These are phyloP conservation scores for Microplitis manilae DNA, from an alignment of 2,888 invertebrate species.

Conservation along the genomic window DNA sequence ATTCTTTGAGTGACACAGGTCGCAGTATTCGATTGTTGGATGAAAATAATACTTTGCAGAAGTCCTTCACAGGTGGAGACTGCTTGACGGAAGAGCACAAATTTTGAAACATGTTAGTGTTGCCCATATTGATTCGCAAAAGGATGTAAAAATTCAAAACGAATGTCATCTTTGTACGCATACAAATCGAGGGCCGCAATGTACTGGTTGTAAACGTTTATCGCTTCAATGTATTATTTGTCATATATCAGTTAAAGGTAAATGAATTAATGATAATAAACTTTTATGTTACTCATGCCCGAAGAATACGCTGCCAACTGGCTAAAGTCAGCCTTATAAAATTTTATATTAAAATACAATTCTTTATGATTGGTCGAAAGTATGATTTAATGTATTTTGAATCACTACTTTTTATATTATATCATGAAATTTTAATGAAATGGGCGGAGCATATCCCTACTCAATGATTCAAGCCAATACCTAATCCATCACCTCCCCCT, in stretches of 20 bases:
- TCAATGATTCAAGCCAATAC: no score
- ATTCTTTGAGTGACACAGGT: conserved; percentile 62
- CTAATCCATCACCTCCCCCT: no score
- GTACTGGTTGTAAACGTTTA: conserved; percentile 81
- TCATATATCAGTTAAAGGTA: conserved; percentile 87
- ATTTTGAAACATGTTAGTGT: conserved; percentile 77
- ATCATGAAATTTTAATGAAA: no score
- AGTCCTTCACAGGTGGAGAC: conserved; percentile 87
- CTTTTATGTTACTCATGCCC: neutral
- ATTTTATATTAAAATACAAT: no score
- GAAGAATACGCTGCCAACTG: no score
- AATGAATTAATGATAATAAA: conserved; percentile 44
- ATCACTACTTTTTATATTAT: no score
- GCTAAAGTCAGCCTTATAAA: no score
- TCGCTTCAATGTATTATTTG: conserved; percentile 89
- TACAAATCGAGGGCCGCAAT: conserved; percentile 80
- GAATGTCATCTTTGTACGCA: conserved; percentile 82
- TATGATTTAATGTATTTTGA: no score
- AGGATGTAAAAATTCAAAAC: conserved; percentile 82
- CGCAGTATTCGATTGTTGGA: conserved; percentile 67
- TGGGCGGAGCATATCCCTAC: no score
- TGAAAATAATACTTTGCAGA: conserved; percentile 79
- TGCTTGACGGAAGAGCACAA: conserved; percentile 84
- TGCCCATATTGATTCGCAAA: conserved; percentile 72
- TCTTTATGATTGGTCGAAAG: no score